Conservation (phyloP, 2,797 vertebrate genomes). For the Bryconaethiops microstoma region DNA sequence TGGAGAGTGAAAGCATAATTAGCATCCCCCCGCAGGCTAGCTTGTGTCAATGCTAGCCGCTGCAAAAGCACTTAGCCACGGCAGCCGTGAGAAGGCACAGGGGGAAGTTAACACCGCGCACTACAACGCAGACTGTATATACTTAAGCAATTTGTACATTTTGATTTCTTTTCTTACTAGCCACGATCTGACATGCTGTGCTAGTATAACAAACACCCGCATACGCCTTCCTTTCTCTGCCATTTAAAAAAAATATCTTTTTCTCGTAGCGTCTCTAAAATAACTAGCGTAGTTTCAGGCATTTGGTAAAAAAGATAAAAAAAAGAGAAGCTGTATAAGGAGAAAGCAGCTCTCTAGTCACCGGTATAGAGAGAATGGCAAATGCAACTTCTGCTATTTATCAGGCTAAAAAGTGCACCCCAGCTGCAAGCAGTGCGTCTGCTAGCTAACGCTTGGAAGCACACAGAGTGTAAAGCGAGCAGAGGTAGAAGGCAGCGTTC, state of each 20-base stretch:
- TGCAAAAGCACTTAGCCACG: slow-evolving; percentile 79
- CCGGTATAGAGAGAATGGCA: slow-evolving; percentile 22
- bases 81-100: slow-evolving; percentile 31
- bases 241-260: slow-evolving; percentile 5
- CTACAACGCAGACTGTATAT: slow-evolving; percentile 20
- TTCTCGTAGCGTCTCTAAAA: slow-evolving; percentile 14
- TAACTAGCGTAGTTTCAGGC: slow-evolving; percentile 20
- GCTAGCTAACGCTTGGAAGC: slow-evolving; percentile 7
- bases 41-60: slow-evolving; percentile 71
- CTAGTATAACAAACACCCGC: slow-evolving; percentile 26
- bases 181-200: slow-evolving; percentile 13
- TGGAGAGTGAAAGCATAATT: slow-evolving; percentile 94
- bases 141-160: neutral
- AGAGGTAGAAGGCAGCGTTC: slow-evolving; percentile 23
- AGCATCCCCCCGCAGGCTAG: slow-evolving; percentile 90
- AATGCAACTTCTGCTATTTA: slow-evolving; percentile 39
- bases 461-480: slow-evolving; percentile 69
- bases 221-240: slow-evolving; percentile 8
- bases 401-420: slow-evolving; percentile 21
- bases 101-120: slow-evolving; percentile 16
- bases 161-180: neutral
- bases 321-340: neutral
- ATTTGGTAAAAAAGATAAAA: neutral
- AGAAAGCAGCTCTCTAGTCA: slow-evolving; percentile 2
- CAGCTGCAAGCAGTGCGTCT: slow-evolving; percentile 18